Percentiles rank a stretch among this genome's conserved stretches.
Conservation (phyloP, 2,113 vertebrate species). For the Xerus inauris region DNA sequence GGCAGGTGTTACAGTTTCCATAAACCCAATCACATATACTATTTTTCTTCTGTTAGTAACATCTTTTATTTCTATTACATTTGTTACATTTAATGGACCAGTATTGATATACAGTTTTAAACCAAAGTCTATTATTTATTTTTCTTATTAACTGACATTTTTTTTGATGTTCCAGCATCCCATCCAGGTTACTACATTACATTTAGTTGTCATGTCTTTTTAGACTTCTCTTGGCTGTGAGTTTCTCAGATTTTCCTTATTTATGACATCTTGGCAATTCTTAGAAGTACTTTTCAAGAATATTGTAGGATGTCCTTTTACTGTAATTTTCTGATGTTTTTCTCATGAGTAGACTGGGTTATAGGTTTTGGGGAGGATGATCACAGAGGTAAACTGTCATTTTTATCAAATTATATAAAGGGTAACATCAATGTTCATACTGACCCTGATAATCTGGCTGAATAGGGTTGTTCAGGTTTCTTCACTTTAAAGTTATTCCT, state of each 20-base stretch:
- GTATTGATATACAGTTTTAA: background rate
- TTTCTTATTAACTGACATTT: background rate
- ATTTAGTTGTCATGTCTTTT: background rate
- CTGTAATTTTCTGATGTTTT: background rate
- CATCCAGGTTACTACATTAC: background rate
- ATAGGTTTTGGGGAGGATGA: background rate
- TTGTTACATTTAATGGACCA: background rate
- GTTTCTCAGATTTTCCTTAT: background rate
- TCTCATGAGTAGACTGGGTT: background rate
- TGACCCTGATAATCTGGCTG: background rate
- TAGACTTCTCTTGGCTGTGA: background rate
- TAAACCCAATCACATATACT: fast-evolving
- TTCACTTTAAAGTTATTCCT: slow-evolving; percentile 19
- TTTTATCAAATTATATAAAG: background rate
- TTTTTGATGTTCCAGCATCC: background rate
- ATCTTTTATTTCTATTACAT: background rate
- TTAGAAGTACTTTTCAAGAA: background rate
- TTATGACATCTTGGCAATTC: background rate
- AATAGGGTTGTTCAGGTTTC: background rate
- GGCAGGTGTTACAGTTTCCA: background rate
- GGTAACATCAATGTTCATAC: background rate
- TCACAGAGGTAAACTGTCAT: background rate
- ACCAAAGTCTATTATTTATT: background rate
- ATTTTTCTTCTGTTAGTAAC: background rate
- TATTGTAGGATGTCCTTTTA: background rate